Evolutionary conservation across 2,113 vertebrate genomes (phyloP), one percentile per base, ranked within the genome.

Genomic region (Leiothrix lutea): DNA sequence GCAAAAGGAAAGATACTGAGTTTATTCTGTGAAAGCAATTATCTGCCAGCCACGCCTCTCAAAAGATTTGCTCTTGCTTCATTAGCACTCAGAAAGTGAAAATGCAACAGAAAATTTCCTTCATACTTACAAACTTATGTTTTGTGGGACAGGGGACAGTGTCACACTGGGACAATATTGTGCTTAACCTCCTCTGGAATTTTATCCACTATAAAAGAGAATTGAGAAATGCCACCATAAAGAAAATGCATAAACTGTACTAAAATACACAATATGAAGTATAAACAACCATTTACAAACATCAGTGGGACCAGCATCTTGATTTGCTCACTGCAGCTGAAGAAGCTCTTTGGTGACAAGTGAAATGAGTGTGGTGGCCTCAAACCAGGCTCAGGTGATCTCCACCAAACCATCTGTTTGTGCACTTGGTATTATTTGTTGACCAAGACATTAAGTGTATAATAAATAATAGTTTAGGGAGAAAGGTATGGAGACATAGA

Each of bases 11-110:
- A 83, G 67, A 69, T 80, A 80, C n/a, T 25, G 25, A 31, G 14
- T 81, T 80, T 95, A 82, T 42, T 69, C 53, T 51, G 44, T 81
- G 81, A 87, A 87, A 79, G 67, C 7, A 44, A 94, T 94, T 96
- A 73, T 64, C 74, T 64, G 33, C 19, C 64, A 61, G 75, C 86
- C 54, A 94, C 26, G 0, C 75, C 72, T 77, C 90, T 94, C 66
- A 66, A 80, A 95, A 94, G 57, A 47, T 12, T 38, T 38, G 9
- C 36, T 86, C 38, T 85, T 87, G 58, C 61, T 91, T 86, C 54
- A 48, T 88, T 85, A 94, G 11, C 47, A 53, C 48, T 86, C 62
- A 85, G 62, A 80, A 93, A 93, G 36, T 23, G 58, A 92, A 92
- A 88, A 94, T 6, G 3, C 38, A 91, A 60, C 31, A 38, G 56